Evolutionary conservation across 2,888 invertebrate species (phyloP).

Genomic region (Drosophila villosipedis): DNA sequence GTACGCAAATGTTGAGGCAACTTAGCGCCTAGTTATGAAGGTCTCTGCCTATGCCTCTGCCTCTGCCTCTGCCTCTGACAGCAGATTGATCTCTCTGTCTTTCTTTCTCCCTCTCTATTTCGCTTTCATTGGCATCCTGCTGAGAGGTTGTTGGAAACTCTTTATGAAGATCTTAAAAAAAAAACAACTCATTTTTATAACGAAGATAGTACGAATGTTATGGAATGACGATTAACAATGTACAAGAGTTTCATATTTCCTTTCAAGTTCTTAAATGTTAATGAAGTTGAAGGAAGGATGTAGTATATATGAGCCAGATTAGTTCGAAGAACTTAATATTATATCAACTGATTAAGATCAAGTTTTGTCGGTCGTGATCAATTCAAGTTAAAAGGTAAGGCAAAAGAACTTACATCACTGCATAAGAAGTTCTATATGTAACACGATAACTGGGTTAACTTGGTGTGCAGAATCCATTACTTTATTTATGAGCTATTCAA

Average conservation of each 20-base stretch:
- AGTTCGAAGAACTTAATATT: not conserved
- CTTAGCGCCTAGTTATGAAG: constrained; percentile 59
- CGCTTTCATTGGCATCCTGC: constrained; percentile 50
- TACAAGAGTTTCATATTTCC: not conserved
- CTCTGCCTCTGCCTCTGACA: constrained; percentile 12
- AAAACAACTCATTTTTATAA: not conserved
- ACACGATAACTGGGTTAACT: not conserved
- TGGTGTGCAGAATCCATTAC: not conserved
- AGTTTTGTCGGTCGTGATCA: not conserved
- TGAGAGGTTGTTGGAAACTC: constrained; percentile 23
- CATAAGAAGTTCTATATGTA: not conserved
- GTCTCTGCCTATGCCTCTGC: constrained; percentile 1
- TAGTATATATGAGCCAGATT: not conserved
- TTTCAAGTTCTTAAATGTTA: not conserved
- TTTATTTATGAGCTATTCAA: not conserved
- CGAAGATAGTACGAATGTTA: not conserved
- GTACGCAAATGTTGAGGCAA: constrained; percentile 61
- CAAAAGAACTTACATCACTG: not conserved
- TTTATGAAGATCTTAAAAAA: constrained; percentile 13
- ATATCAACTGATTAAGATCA: not conserved
- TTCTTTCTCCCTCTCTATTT: constrained; percentile 5
- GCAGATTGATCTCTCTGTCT: constrained; percentile 27
- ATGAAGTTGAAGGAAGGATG: not conserved
- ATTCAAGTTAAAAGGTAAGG: not conserved
- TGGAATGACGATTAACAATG: constrained; percentile 1